phyloP scores from a whole-genome alignment of 1,140 invertebrate species.

The Eriosoma lanigerum region DNA sequence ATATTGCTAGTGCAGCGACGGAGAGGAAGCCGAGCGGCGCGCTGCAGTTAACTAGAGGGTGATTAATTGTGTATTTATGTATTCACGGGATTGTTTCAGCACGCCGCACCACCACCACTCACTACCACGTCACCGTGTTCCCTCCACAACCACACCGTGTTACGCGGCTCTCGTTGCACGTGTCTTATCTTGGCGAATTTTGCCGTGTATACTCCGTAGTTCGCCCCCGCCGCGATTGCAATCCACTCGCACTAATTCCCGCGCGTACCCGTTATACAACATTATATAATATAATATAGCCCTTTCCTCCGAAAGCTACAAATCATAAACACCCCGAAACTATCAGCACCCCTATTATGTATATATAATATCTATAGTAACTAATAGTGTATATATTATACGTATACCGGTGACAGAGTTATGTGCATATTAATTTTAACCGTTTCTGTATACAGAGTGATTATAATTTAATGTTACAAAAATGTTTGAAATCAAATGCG shows the following conservation, averaged over 20 bases:
- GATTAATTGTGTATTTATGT: constrained; percentile 52
- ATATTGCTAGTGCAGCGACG: too few relatives aligned
- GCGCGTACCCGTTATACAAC: not conserved
- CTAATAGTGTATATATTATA: not conserved
- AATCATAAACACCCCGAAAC: constrained; percentile 47
- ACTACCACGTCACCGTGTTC: not conserved
- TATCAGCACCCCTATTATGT: constrained; percentile 8
- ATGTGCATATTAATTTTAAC: constrained; percentile 27
- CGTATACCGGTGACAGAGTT: not conserved
- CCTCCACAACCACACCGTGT: not conserved
- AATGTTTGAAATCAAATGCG: too few relatives aligned
- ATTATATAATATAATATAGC: not conserved
- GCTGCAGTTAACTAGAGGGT: constrained; percentile 31
- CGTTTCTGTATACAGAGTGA: not conserved
- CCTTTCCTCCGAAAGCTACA: constrained; percentile 41
- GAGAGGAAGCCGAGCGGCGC: too few relatives aligned
- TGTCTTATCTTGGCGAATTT: constrained; percentile 49
- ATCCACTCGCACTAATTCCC: not conserved
- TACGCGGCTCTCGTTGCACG: constrained; percentile 4
- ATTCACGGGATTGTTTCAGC: constrained; percentile 48
- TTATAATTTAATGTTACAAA: too few relatives aligned
- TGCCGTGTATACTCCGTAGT: not conserved
- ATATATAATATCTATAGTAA: not conserved
- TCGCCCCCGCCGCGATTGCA: too few relatives aligned
- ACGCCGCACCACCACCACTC: not conserved